Conservation (phyloP, 64 coral and sea anemone species). For the Stylophora pistillata region DNA sequence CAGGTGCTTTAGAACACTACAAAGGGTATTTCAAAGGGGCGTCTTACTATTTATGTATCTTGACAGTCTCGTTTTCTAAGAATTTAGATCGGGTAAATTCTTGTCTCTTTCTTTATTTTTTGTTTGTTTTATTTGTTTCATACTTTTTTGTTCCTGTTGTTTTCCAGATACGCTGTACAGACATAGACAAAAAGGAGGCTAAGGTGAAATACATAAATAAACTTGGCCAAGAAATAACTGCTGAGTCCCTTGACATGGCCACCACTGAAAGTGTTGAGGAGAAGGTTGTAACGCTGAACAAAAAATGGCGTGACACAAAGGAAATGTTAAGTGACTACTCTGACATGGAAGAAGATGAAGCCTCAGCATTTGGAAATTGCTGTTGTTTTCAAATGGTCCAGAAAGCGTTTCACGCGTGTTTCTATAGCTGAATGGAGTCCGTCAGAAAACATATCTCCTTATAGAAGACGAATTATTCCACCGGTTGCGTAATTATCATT, state of each 20-base stretch:
- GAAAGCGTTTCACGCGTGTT: slow-evolving; percentile 31
- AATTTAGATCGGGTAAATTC: too few species aligned
- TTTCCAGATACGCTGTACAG: slow-evolving; percentile 13
- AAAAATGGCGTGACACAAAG: slow-evolving; percentile 23
- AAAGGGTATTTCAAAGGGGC: too few species aligned
- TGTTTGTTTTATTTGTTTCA: not conserved
- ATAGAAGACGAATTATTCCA: not conserved
- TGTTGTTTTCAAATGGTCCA: slow-evolving; percentile 22
- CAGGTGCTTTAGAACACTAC: too few species aligned
- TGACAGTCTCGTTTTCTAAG: too few species aligned
- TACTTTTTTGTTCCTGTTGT: not conserved
- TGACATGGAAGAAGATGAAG: not conserved
- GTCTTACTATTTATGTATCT: too few species aligned
- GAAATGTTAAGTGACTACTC: not conserved
- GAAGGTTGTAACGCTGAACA: slow-evolving; percentile 34
- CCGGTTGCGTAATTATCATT: not conserved
- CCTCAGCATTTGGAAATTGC: not conserved
- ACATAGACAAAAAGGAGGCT: slow-evolving; percentile 17
- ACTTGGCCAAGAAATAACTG: slow-evolving; percentile 48
- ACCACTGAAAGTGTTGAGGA: not conserved
- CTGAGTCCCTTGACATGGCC: not conserved
- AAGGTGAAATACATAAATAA: slow-evolving; percentile 33
- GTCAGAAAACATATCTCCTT: not conserved
- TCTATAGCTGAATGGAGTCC: not conserved
- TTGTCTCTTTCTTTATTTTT: not conserved